These are phyloP conservation scores for Diuraphis noxia DNA, from an alignment of 1,140 invertebrate genomes.

Conservation along the genomic window DNA sequence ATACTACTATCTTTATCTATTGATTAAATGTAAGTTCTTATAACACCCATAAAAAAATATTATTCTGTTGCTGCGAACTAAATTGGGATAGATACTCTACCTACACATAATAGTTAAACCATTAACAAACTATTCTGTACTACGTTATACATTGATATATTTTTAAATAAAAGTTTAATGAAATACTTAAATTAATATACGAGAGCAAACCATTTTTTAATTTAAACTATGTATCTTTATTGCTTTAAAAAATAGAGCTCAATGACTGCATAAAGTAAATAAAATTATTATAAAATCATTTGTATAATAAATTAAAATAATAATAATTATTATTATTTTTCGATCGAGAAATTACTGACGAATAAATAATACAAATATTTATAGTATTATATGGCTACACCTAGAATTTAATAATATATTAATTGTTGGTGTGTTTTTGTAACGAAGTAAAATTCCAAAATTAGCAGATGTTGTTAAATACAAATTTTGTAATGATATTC, in stretches of 20 bases:
- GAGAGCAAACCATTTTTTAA: no score
- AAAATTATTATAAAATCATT: background rate
- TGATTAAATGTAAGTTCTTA: background rate
- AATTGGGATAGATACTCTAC: background rate
- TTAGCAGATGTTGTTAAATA: background rate
- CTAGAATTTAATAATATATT: background rate
- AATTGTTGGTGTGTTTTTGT: background rate
- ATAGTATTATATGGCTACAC: background rate
- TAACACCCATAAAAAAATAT: background rate
- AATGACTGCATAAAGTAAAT: no score
- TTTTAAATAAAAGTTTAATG: background rate
- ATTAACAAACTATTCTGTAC: background rate
- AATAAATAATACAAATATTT: no score
- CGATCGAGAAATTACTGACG: no score
- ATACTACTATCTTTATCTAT: no score
- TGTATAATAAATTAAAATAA: no score
- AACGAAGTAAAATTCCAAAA: background rate
- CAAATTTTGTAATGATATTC: background rate
- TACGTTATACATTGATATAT: background rate
- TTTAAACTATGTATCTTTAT: no score
- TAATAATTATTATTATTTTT: no score
- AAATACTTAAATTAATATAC: no score
- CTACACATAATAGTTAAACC: no score
- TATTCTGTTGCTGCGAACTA: background rate
- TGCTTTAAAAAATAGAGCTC: no score